Evolutionary conservation across 30 jellyfish, hydroid and myxozoan species (phyloP), one percentile per base, ranked within the genome.

Genomic region (Chrysaora quinquecirrha): DNA sequence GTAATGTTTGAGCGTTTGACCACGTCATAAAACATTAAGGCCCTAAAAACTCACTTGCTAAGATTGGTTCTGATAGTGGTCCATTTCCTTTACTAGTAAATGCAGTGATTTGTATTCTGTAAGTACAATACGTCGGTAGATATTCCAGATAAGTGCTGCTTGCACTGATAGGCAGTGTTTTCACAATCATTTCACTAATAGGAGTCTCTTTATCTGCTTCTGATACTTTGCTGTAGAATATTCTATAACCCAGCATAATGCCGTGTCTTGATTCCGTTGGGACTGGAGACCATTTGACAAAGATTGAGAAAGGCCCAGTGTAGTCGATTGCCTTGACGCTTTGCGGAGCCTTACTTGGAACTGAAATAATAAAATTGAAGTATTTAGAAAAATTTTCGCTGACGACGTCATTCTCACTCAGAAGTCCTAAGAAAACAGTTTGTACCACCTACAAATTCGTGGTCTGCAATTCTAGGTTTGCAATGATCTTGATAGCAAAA

Each of bases 331-430:
- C 82, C 12, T 24, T 16, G 18, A 80, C 21, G 63, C 20, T 52
- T 62, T 63, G 78, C 0, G 90, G 90, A 3, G 90, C n/a, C 90
- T 28, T 64, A 18, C 83, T 80, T 23, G 90, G 90, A 23, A 80
- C 90, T 80, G 48, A 20, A 80, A 78, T 2, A 9, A 52, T 16
- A 52, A 4, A 52, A 52, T 52, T 2, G 19, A 19, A 52, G n/a
- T n/a, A n/a, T n/a, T n/a, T n/a, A n/a, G n/a, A n/a, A n/a, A n/a
- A n/a, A n/a, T n/a, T n/a, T n/a, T n/a, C n/a, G n/a, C n/a, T n/a
- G n/a, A n/a, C n/a, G n/a, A n/a, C n/a, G n/a, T n/a, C n/a, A n/a
- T n/a, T n/a, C n/a, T n/a, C n/a, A n/a, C n/a, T n/a, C n/a, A n/a
- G n/a, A n/a, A n/a, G n/a, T n/a, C n/a, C n/a, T n/a, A n/a, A n/a